Conservation (phyloP, 2,888 invertebrate genomes). For the Pandemis heparana region DNA sequence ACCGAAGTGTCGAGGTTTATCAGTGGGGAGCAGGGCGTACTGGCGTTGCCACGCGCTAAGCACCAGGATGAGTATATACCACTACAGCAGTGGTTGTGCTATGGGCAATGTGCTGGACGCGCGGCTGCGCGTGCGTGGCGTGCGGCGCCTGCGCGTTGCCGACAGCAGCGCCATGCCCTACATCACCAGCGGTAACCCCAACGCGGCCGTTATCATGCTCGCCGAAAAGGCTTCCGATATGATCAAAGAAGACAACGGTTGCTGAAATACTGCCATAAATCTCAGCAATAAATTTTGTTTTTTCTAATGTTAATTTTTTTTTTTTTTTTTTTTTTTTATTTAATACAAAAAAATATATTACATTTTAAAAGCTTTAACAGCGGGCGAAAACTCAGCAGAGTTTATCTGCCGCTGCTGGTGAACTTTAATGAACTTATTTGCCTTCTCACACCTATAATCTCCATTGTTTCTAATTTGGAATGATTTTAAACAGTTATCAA, state of each 20-base stretch:
- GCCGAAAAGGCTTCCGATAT: constrained; percentile 50
- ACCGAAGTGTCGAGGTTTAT: constrained; percentile 51
- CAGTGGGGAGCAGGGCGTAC: constrained; percentile 79
- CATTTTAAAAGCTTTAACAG: no score
- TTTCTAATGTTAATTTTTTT: background rate
- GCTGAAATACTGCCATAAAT: background rate
- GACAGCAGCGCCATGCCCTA: constrained; percentile 77
- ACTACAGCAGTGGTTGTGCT: constrained; percentile 89
- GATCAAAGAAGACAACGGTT: constrained; percentile 33
- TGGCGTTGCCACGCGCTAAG: constrained; percentile 89
- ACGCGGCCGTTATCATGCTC: constrained; percentile 71
- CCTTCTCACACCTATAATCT: no score
- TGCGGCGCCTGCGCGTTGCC: constrained; percentile 51
- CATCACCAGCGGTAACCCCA: constrained; percentile 82
- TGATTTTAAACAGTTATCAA: no score
- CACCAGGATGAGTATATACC: constrained; percentile 88
- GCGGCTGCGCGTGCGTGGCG: constrained; percentile 66
- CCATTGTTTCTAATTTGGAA: no score
- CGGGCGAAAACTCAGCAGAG: no score
- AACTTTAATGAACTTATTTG: no score
- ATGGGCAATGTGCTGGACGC: constrained; percentile 91
- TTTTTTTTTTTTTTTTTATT: no score
- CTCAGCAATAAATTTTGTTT: background rate
- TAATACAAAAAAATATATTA: no score
- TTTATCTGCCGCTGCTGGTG: no score